phyloP scores from a whole-genome alignment of 2,113 vertebrate species.

The Gracilinanus agilis region DNA sequence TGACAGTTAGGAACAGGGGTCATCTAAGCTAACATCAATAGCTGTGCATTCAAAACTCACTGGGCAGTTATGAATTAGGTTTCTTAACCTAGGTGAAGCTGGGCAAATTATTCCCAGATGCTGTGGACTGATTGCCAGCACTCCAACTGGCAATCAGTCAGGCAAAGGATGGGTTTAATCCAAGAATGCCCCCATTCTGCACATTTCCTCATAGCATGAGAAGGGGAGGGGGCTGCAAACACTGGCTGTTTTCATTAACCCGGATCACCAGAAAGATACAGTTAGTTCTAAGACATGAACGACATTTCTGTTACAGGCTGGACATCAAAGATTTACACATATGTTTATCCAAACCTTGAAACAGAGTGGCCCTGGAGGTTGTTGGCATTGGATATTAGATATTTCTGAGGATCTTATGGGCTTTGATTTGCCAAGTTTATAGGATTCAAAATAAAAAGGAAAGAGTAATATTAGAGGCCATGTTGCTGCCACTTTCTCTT shows the following conservation, averaged over 20 bases:
- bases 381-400: not conserved
- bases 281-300: slow-evolving; percentile 16
- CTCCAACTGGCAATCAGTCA: slow-evolving; percentile 49
- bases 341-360: slow-evolving; percentile 34
- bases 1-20: not conserved
- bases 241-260: slow-evolving; percentile 10
- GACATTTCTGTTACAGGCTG: not conserved
- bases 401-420: slow-evolving; percentile 10
- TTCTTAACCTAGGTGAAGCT: slow-evolving; percentile 69
- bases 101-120: slow-evolving; percentile 78
- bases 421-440: not conserved
- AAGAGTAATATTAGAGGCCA: not conserved
- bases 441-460: not conserved
- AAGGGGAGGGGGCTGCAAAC: not conserved
- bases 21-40: slow-evolving; percentile 50
- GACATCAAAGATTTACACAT: slow-evolving; percentile 41
- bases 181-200: slow-evolving; percentile 30
- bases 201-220: not conserved
- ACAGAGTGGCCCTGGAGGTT: not conserved
- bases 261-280: accelerated
- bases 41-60: slow-evolving; percentile 55
- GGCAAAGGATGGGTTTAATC: slow-evolving; percentile 38
- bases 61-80: slow-evolving; percentile 18
- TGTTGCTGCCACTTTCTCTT: not conserved
- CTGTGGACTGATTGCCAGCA: slow-evolving; percentile 62